Conservation (phyloP, 2,888 invertebrate species). For the Conomelus anceps region DNA sequence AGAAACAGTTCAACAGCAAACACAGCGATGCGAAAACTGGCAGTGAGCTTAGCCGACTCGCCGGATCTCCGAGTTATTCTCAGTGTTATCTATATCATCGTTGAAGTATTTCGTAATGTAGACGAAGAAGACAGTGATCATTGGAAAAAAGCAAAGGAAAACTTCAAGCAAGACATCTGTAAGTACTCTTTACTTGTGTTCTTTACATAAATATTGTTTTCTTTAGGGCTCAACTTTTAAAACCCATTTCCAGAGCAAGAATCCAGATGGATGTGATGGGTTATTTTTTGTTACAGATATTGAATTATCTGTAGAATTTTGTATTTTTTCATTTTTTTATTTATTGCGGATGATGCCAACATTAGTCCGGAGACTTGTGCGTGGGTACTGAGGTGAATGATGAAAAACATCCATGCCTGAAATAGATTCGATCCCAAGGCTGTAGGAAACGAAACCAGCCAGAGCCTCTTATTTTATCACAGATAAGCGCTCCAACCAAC, state of each 20-base stretch:
- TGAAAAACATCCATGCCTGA: no score
- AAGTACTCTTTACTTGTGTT: background rate
- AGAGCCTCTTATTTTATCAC: no score
- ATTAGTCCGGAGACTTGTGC: no score
- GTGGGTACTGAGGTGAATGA: no score
- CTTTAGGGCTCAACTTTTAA: background rate
- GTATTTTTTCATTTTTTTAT: no score
- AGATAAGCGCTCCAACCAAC: no score
- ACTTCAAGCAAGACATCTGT: constrained; percentile 53
- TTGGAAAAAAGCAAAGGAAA: constrained; percentile 49
- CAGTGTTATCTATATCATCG: constrained; percentile 88
- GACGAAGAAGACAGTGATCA: constrained; percentile 42
- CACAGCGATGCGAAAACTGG: constrained; percentile 65
- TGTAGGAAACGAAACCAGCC: no score
- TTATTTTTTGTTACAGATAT: no score
- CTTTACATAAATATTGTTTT: background rate
- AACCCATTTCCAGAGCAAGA: background rate
- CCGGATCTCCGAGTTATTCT: constrained; percentile 85
- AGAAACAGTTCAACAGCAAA: constrained; percentile 62
- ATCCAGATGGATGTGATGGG: no score
- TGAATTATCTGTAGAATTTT: no score
- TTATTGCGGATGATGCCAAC: no score
- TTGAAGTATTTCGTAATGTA: constrained; percentile 78
- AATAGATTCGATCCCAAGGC: no score
- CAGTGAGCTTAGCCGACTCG: constrained; percentile 84